Base-by-base conservation (phyloP, 2,113 vertebrate species). In the Origma solitaria region DNA sequence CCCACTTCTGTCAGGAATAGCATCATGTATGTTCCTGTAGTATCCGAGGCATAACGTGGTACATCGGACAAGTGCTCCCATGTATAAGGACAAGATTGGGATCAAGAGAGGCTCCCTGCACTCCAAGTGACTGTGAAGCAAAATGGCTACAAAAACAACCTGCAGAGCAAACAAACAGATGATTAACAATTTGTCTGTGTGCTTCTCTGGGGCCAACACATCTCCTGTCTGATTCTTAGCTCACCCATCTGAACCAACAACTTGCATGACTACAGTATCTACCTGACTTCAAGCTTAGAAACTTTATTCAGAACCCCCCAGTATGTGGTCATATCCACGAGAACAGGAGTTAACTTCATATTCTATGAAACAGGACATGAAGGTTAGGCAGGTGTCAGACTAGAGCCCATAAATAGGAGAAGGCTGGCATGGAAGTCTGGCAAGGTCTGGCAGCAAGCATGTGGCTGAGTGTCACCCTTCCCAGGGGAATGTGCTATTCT, bases 111-210 rank as follows among this genome's bases (percentile, higher is more conserved):
- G 99, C 94, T 99, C 99, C 82, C 98, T 97, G 90, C 99, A 99
- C 58, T 99, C 98, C 97, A 99, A 97, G 96, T 99, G 99, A 95
- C 99, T 99, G 96, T 99, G 99, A 77, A 99, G 99, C 92, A 99
- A 97, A 91, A 99, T 99, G 97, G 99, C 98, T 96, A 99, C 99
- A 49, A 99, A 99, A 89, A 99, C 98, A 54, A 99, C 99, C 99
- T 99, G 93, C 40, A 80, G 8, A 37, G 35, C 78, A 83, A 17
- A 62, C 23, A 49, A 44, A 77, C 9, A 42, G 65, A 82, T 13
- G 10, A 82, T 13, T 11, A 77, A 31, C 54, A 54, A 78, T 24
- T 56, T 50, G 4, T 20, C 54, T 60, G 25, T 8, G 11, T 68
- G 40, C 22, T 84, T 77, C 33, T 77, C 45, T 27, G 87, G 19